Percentiles rank a stretch among this genome's conserved stretches.
Conservation (phyloP, 1,140 invertebrate genomes). For the Drosophila rufa region DNA sequence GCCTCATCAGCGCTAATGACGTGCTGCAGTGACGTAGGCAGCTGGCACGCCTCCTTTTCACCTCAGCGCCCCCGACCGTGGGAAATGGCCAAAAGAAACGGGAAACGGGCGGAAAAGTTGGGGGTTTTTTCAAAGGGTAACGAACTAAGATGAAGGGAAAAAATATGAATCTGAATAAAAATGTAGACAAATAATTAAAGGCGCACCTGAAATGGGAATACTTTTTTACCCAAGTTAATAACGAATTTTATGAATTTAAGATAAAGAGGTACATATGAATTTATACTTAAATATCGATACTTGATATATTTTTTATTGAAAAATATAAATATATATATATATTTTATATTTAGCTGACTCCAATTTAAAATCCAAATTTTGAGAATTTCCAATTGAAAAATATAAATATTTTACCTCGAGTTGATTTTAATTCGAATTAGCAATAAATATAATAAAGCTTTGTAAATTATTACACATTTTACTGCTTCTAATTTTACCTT, state of each 20-base stretch:
- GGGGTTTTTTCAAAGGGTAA: slow-evolving; percentile 19
- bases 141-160: slow-evolving; percentile 15
- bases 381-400: not conserved
- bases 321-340: too few species aligned
- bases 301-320: too few species aligned
- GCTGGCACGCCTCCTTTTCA: slow-evolving; percentile 28
- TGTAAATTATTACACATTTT: not conserved
- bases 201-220: too few species aligned
- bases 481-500: not conserved
- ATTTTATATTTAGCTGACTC: too few species aligned
- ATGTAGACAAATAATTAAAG: slow-evolving; percentile 15
- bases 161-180: slow-evolving; percentile 15
- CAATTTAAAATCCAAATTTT: too few species aligned
- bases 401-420: not conserved
- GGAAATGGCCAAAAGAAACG: slow-evolving; percentile 35
- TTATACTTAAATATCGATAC: too few species aligned
- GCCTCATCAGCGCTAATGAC: slow-evolving; percentile 79
- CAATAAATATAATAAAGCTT: too few species aligned
- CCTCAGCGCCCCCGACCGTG: not conserved
- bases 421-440: too few species aligned
- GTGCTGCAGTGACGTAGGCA: slow-evolving; percentile 71
- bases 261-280: not conserved
- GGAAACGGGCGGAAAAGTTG: slow-evolving; percentile 9
- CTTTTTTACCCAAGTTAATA: not conserved
- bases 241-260: not conserved